These are phyloP conservation scores for Cyaniris semiargus DNA, from an alignment of 2,888 invertebrate genomes.

Conservation along the genomic window DNA sequence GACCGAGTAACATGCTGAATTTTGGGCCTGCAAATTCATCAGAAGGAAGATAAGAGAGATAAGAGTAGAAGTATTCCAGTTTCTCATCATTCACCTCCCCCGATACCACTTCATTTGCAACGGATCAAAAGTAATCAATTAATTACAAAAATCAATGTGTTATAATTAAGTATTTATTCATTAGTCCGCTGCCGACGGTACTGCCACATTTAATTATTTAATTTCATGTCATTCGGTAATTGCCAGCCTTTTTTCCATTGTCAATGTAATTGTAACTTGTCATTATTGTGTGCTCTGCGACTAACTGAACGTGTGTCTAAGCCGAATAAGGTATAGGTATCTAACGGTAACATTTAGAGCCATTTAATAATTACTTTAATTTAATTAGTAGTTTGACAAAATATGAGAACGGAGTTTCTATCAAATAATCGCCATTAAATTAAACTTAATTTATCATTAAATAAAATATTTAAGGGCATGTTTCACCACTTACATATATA, in stretches of 20 bases:
- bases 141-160: conserved; percentile 30
- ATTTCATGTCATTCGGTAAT: conserved; percentile 48
- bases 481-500: no score
- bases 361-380: no score
- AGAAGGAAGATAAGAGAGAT: not conserved
- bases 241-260: conserved; percentile 37
- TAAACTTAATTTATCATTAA: no score
- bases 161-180: conserved; percentile 33
- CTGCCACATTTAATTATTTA: conserved; percentile 49
- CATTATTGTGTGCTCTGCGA: conserved; percentile 15
- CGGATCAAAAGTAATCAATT: conserved; percentile 1
- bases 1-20: no score
- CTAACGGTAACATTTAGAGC: no score
- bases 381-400: no score
- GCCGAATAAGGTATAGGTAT: not conserved
- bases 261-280: conserved; percentile 30
- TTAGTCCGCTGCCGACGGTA: conserved; percentile 33
- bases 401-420: no score
- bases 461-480: no score
- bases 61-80: not conserved
- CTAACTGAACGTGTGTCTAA: not conserved
- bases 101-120: not conserved
- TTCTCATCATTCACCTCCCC: no score
- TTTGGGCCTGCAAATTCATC: no score
- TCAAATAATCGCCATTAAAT: no score